These are phyloP conservation scores for Yponomeuta malinellus DNA, from an alignment of 2,888 invertebrate genomes.

Conservation along the genomic window DNA sequence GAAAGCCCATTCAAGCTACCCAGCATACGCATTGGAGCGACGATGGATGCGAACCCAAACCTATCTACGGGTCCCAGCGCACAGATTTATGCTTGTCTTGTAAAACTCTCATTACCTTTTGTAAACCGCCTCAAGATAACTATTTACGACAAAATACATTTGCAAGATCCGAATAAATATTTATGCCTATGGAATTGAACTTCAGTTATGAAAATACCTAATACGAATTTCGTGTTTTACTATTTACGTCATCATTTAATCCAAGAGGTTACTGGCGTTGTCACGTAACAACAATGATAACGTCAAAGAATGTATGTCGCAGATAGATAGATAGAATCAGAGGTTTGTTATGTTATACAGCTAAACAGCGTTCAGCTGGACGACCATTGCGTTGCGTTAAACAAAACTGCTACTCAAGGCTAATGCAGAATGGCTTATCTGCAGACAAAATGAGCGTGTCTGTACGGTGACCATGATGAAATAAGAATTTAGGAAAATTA, in stretches of 20 bases:
- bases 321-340: too few relatives aligned
- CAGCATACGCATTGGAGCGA: constrained; percentile 4
- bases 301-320: not conserved
- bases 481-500: too few relatives aligned
- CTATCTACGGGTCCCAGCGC: not conserved
- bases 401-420: too few relatives aligned
- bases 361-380: too few relatives aligned
- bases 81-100: constrained; percentile 4
- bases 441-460: too few relatives aligned
- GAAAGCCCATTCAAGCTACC: constrained; percentile 13
- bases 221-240: not conserved
- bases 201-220: not conserved
- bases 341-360: too few relatives aligned
- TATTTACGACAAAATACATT: not conserved
- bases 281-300: constrained; percentile 11
- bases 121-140: not conserved
- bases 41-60: constrained; percentile 2
- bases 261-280: not conserved
- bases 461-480: too few relatives aligned
- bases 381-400: too few relatives aligned
- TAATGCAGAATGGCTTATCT: too few relatives aligned
- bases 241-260: not conserved
- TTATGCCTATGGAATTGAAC: not conserved
- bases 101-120: constrained; percentile 7
- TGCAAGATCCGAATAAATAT: not conserved